Evolutionary conservation across 2,113 vertebrate species (phyloP).

Genomic region (Datnioides undecimradiatus): DNA sequence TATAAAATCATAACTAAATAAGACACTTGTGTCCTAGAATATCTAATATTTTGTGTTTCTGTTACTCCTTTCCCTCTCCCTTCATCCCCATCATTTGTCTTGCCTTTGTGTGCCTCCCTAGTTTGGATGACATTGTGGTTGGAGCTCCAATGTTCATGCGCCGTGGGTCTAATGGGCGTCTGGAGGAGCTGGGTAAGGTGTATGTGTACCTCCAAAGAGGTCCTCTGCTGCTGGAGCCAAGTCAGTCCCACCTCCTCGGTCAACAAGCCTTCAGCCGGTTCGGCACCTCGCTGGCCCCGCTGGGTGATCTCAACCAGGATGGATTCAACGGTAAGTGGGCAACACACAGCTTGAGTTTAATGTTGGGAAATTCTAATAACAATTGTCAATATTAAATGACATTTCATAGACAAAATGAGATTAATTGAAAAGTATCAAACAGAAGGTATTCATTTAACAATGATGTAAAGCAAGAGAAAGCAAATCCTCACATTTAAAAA

Average conservation of each 20-base stretch:
- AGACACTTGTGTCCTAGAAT: neutral
- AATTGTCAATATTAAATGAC: neutral
- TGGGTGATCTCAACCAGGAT: constrained; percentile 93
- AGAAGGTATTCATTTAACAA: neutral
- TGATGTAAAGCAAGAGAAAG: neutral
- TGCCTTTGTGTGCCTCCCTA: constrained; percentile 43
- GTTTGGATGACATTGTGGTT: constrained; percentile 89
- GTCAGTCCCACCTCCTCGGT: constrained; percentile 83
- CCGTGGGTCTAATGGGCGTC: constrained; percentile 83
- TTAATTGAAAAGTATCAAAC: neutral
- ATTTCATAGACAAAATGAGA: neutral
- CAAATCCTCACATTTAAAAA: neutral
- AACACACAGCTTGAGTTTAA: neutral
- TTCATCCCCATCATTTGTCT: neutral
- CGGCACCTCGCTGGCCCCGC: constrained; percentile 88
- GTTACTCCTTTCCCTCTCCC: neutral
- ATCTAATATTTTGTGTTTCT: neutral
- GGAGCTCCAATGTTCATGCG: constrained; percentile 92
- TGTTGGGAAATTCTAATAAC: neutral
- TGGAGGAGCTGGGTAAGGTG: constrained; percentile 91
- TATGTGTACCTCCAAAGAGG: constrained; percentile 89
- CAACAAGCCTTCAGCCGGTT: constrained; percentile 87
- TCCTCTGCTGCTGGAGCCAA: constrained; percentile 77
- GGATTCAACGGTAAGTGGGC: constrained; percentile 89
- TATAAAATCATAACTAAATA: neutral